phyloP scores from a whole-genome alignment of 2,888 invertebrate genomes.

The Hanleya hanleyi region DNA sequence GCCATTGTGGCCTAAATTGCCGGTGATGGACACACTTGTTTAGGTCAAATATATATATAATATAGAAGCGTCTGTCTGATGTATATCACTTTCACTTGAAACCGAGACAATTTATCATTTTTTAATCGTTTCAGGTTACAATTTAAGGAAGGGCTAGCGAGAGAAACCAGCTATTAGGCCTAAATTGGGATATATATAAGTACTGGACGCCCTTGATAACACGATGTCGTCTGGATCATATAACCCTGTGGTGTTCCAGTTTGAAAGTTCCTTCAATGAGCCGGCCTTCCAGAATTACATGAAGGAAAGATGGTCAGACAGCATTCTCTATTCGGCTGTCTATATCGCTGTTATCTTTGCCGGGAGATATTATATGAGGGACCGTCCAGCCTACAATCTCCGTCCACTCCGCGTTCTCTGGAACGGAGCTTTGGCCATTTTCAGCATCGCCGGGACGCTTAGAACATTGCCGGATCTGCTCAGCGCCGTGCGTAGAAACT shows the following conservation, averaged over 20 bases:
- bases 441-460: constrained; percentile 90
- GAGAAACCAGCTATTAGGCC: too few relatives aligned
- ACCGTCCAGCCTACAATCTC: constrained; percentile 91
- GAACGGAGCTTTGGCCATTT: constrained; percentile 93
- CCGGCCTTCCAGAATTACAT: constrained; percentile 93
- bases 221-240: too few relatives aligned
- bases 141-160: too few relatives aligned
- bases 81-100: too few relatives aligned
- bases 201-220: too few relatives aligned
- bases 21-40: too few relatives aligned
- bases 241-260: constrained; percentile 86
- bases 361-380: constrained; percentile 95
- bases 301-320: constrained; percentile 95
- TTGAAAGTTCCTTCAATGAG: constrained; percentile 94
- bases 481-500: constrained; percentile 82
- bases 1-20: too few relatives aligned
- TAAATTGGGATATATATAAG: too few relatives aligned
- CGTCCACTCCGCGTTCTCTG: constrained; percentile 90
- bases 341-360: constrained; percentile 96
- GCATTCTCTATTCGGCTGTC: constrained; percentile 82
- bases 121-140: too few relatives aligned
- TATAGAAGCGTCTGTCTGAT: too few relatives aligned
- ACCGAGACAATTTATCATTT: too few relatives aligned
- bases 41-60: too few relatives aligned
- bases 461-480: constrained; percentile 95